phyloP scores from a whole-genome alignment of 2,797 vertebrate species.

The Cynopterus sphinx region DNA sequence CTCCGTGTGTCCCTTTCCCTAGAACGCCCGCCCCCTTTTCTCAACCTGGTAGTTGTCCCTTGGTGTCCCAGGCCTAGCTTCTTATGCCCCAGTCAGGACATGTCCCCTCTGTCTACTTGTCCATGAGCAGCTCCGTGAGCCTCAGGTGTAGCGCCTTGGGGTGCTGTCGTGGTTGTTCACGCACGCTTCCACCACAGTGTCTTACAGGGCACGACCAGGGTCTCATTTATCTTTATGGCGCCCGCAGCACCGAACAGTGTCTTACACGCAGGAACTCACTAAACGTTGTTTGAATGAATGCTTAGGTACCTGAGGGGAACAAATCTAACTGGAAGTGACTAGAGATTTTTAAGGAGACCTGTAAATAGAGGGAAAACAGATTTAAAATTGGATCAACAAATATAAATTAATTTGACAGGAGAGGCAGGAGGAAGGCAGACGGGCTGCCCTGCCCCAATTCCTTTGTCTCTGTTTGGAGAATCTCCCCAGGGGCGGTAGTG shows the following conservation, averaged over 20 bases:
- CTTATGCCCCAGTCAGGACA: rapidly evolving
- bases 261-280: not conserved
- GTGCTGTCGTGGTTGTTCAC: rapidly evolving
- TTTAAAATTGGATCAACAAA: not conserved
- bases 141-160: not conserved
- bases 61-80: not conserved
- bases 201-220: rapidly evolving
- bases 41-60: not conserved
- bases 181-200: rapidly evolving
- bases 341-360: not conserved
- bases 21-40: not conserved
- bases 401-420: not conserved
- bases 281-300: not conserved
- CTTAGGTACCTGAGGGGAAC: not conserved
- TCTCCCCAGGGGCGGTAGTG: not conserved
- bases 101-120: not conserved
- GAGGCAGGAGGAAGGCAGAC: not conserved
- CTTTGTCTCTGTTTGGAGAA: not conserved
- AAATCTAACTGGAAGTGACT: not conserved
- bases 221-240: not conserved
- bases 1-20: not conserved
- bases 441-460: not conserved
- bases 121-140: not conserved
- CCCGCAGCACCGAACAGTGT: too few relatives aligned
- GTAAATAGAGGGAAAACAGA: not conserved